Percentiles rank a stretch among this genome's conserved stretches.
Evolutionary conservation across 2,797 vertebrate genomes (phyloP).

Genomic region (Acomys russatus): DNA sequence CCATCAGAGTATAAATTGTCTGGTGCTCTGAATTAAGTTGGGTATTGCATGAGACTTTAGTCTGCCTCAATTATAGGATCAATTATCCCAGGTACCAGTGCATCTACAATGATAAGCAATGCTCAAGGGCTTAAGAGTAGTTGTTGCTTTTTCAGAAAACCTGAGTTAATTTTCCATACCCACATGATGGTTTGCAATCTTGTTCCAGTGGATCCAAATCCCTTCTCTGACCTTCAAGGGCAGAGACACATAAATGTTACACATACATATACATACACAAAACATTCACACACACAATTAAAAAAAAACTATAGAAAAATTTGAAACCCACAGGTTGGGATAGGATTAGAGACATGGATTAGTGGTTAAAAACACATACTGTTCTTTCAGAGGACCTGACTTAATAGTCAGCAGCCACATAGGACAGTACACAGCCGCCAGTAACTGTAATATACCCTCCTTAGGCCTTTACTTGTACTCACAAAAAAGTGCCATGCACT

Average conservation of each 20-base stretch:
- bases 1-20: neutral
- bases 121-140: neutral
- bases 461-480: neutral
- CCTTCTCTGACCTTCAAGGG: no score
- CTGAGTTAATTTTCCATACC: no score
- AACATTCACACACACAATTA: neutral
- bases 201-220: neutral
- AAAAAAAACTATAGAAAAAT: neutral
- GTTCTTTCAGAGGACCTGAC: neutral
- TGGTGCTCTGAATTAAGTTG: neutral
- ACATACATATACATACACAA: neutral
- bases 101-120: neutral
- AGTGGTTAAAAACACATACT: neutral
- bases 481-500: neutral
- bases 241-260: neutral
- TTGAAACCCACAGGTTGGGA: neutral
- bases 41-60: neutral
- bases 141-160: neutral
- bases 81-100: no score
- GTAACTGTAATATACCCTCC: no score
- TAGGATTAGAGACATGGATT: no score
- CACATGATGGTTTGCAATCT: neutral
- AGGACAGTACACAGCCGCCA: neutral
- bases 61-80: neutral
- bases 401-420: neutral